Base-by-base conservation (phyloP, 2,113 vertebrate genomes). In the Brachyhypopomus gauderio region DNA sequence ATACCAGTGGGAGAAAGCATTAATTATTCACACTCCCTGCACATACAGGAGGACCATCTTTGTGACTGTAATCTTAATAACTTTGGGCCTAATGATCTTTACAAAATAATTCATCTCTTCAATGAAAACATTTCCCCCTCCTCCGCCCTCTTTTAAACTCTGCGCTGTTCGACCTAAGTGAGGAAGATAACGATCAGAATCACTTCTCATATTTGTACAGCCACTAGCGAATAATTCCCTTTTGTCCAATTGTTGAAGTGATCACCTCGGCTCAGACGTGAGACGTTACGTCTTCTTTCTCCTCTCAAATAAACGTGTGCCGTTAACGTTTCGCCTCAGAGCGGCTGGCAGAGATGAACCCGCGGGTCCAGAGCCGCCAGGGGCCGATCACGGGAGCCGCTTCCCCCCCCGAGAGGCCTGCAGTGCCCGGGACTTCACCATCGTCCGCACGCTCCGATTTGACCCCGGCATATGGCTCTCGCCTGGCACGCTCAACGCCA, bases 31-130 rank as follows among this genome's bases (percentile, higher is more conserved):
- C 83, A 87, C 82, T 87, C 91, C 86, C 86, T 88, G 86, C 91
- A 90, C 72, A 80, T 90, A 87, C 88, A 81, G 85, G 87, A 87
- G 89, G 89, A 94, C 88, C 84, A 88, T 86, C 70, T 88, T 90
- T 88, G 86, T 83, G 84, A 90, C 87, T 84, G 86, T 84, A 93
- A 86, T 88, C 88, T 86, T 89, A 92, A 94, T 92, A 91, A 89
- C 89, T 89, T 48, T 79, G 81, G 87, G 88, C 85, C 83, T 86
- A 90, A 89, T 82, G 67, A 83, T 85, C 79, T 85, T 74, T 81
- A 66, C 55, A 55, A 81, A 84, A 72, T 67, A 59, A 84, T 67
- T 59, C 20, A 79, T 87, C 77, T 23, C 23, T 74, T 83, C 52
- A 52, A 69, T 52, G 72, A 66, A 30, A 71, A 52, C 48, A 52